Conservation (phyloP, 2,888 invertebrate genomes). For the Sussaba pulchella region DNA sequence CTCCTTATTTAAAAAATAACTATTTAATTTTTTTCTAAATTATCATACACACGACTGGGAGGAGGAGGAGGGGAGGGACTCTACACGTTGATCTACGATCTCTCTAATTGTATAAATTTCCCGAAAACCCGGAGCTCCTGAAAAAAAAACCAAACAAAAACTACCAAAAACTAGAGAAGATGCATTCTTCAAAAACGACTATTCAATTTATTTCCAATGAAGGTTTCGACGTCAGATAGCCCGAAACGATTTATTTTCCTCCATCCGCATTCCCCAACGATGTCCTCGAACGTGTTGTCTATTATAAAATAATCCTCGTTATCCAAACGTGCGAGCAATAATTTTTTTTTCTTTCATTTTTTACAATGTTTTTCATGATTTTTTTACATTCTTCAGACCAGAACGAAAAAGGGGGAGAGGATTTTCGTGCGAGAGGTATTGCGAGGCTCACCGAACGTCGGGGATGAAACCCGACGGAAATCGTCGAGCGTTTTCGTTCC, state of each 20-base stretch:
- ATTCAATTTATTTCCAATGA: too few relatives aligned
- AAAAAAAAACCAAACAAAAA: too few relatives aligned
- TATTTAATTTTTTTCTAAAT: too few relatives aligned
- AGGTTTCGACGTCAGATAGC: background rate
- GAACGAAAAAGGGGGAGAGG: conserved; percentile 6
- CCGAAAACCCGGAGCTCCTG: background rate
- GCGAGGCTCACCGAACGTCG: background rate
- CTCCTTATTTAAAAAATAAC: too few relatives aligned
- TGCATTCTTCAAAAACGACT: conserved; percentile 23
- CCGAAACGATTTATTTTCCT: background rate
- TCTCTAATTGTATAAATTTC: conserved; percentile 21
- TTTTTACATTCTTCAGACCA: background rate
- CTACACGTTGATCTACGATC: conserved; percentile 24
- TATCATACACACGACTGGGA: too few relatives aligned
- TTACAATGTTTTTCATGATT: too few relatives aligned
- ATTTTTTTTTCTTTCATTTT: too few relatives aligned
- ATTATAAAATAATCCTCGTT: conserved; percentile 16
- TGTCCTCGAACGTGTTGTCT: conserved; percentile 10
- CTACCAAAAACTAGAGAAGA: background rate
- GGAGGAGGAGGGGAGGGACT: too few relatives aligned
- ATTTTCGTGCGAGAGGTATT: conserved; percentile 13
- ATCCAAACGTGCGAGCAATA: conserved; percentile 16
- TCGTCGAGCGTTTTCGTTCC: conserved; percentile 48
- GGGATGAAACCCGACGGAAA: conserved; percentile 5
- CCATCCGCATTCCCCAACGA: background rate